These are phyloP conservation scores for Origma solitaria DNA, from an alignment of 2,113 vertebrate genomes.

Conservation along the genomic window DNA sequence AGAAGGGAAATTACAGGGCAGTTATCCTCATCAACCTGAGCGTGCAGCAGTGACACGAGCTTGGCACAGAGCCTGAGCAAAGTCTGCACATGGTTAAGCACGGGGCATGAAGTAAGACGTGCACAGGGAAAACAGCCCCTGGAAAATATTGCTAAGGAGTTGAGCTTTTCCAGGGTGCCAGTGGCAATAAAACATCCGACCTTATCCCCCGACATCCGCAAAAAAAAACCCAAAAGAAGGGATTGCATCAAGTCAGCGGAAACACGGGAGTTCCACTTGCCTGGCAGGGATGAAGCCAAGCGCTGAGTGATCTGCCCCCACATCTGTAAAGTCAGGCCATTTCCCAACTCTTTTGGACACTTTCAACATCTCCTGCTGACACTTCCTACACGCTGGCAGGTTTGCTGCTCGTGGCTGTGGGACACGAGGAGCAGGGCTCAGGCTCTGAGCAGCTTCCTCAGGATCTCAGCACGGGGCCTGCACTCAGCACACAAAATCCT, in stretches of 20 bases:
- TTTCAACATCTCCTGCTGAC: not conserved
- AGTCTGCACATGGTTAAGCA: not conserved
- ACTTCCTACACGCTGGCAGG: rapidly evolving
- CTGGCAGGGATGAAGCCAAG: not conserved
- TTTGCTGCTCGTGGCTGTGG: rapidly evolving
- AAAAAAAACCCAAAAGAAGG: too few relatives aligned
- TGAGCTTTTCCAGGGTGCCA: not conserved
- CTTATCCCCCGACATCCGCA: not conserved
- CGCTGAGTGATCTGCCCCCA: not conserved
- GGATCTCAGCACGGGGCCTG: not conserved
- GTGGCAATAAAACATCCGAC: not conserved
- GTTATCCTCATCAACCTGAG: constrained; percentile 16
- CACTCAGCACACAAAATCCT: not conserved
- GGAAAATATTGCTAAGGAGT: not conserved
- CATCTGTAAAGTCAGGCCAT: rapidly evolving
- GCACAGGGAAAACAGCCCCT: not conserved
- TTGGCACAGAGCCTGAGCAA: not conserved
- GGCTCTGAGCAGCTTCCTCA: not conserved
- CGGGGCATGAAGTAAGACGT: not conserved
- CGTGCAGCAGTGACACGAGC: not conserved
- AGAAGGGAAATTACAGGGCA: constrained; percentile 11
- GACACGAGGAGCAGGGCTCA: not conserved
- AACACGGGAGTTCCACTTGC: not conserved
- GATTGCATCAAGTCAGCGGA: not conserved
- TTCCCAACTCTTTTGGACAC: not conserved